Conservation (phyloP, 2,113 vertebrate species). For the Rhinolophus sinicus region DNA sequence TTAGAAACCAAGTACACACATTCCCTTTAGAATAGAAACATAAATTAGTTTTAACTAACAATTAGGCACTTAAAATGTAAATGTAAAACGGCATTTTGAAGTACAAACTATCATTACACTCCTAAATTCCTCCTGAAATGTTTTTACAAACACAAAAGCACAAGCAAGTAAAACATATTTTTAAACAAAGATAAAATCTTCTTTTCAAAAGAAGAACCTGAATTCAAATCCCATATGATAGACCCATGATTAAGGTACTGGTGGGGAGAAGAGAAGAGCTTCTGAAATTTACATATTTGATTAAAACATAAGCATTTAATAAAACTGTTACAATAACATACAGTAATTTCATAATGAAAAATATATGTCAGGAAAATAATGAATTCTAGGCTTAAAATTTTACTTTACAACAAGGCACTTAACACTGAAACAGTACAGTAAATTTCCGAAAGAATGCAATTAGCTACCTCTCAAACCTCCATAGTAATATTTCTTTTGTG, state of each 20-base stretch:
- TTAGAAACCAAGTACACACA: conserved; percentile 66
- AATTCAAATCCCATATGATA: conserved; percentile 14
- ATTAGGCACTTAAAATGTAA: conserved; percentile 76
- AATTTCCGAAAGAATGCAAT: conserved; percentile 65
- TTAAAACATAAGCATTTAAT: conserved; percentile 73
- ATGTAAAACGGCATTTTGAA: conserved; percentile 62
- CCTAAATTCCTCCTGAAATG: conserved; percentile 64
- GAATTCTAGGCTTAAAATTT: conserved; percentile 62
- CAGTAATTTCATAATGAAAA: conserved; percentile 54
- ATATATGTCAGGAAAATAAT: conserved; percentile 73
- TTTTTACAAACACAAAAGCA: conserved; percentile 54
- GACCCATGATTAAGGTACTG: neutral
- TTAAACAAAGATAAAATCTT: conserved; percentile 43
- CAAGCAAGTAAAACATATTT: conserved; percentile 37
- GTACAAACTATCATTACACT: conserved; percentile 35
- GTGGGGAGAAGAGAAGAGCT: conserved; percentile 1
- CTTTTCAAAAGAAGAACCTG: conserved; percentile 14
- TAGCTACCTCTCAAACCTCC: conserved; percentile 1
- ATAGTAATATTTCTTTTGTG: neutral
- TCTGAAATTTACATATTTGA: conserved; percentile 40
- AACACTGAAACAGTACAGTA: conserved; percentile 78
- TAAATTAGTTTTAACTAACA: conserved; percentile 67
- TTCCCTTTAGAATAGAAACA: conserved; percentile 57
- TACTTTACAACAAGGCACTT: conserved; percentile 74
- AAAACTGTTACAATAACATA: conserved; percentile 73